Evolutionary conservation across 1,140 invertebrate species (phyloP).

Genomic region (Episyrphus balteatus): DNA sequence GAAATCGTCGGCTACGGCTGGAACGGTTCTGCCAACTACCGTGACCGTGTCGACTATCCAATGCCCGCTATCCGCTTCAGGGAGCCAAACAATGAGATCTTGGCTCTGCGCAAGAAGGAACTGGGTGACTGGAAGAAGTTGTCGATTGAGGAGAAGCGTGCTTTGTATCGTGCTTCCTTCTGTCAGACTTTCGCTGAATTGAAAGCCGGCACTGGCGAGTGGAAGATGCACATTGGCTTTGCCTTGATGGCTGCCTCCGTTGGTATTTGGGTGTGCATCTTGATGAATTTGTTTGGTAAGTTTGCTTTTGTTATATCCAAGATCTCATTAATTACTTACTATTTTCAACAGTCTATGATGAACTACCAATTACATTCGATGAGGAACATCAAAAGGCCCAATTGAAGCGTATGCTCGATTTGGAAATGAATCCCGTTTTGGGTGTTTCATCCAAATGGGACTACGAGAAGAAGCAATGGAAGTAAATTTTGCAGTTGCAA

Average conservation of each 20-base stretch:
- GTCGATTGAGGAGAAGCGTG: constrained; percentile 83
- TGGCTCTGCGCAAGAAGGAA: constrained; percentile 76
- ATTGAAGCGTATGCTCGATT: constrained; percentile 66
- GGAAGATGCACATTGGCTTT: constrained; percentile 67
- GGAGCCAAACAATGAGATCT: constrained; percentile 47
- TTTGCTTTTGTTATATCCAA: constrained; percentile 2
- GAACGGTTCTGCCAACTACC: constrained; percentile 70
- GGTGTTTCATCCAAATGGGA: constrained; percentile 61
- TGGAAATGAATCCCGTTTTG: constrained; percentile 66
- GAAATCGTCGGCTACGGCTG: constrained; percentile 85
- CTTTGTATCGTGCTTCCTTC: constrained; percentile 81
- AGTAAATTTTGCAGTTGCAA: constrained; percentile 32
- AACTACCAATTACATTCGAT: constrained; percentile 59
- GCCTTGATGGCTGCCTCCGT: constrained; percentile 43
- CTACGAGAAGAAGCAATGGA: constrained; percentile 60
- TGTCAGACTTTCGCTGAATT: constrained; percentile 89
- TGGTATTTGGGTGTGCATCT: constrained; percentile 59
- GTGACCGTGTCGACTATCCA: constrained; percentile 70
- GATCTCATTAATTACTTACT: not conserved
- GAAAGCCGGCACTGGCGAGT: constrained; percentile 74
- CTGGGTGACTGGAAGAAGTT: constrained; percentile 91
- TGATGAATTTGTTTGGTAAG: constrained; percentile 62
- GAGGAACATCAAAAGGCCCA: constrained; percentile 65
- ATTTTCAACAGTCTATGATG: constrained; percentile 55
- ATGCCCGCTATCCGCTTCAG: constrained; percentile 85